Base-by-base conservation (phyloP, 1,140 invertebrate genomes). In the Caenorhabditis latens region DNA sequence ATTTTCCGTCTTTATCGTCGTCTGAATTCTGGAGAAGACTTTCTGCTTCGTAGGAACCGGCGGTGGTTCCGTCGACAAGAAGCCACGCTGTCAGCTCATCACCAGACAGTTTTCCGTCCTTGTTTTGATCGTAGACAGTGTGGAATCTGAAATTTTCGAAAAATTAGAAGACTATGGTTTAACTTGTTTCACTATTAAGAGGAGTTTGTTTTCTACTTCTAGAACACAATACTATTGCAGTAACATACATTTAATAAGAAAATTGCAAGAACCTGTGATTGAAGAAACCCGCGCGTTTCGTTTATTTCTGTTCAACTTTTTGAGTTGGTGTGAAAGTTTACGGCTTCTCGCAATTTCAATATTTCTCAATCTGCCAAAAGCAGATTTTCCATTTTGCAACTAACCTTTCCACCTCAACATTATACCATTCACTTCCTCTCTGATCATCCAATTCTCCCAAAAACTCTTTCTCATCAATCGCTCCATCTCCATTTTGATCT, bases 401-500 rank as follows among this genome's bases (percentile, higher is more conserved):
- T 79, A 19, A 84, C 58, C 84, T 42, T 50, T 84, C 84, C 4
- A 50, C 58, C 14, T 84, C 84, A 16, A 84, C 84, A 50, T 84
- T 84, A 42, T 84, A 84, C 84, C 84, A 84, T 50, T 84, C 84
- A 50, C 55, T 63, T 24, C 46, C 57, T 50, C 42, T 43, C 40
- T 67, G 57, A 24, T 84, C 84, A 53, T 24, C 61, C 19, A 84
- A 13, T 19, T 84, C 84, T 65, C 84, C 84, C 7, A 84, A 21
- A n/a, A 65, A 84, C 50, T 84, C 84, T 32, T 84, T 84, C 14
- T 63, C 57, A 8, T 61, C 57, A 11, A 84, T 84, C 9, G 84
- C 84, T 84, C 84, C 84, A 67, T 84, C 84, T 32, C 84, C 61
- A 84, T 84, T 67, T 32, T 65, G 57, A 50, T 84, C 84, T 24